A percentile compares a stretch with the other conserved stretches of the same genome.
phyloP scores from a whole-genome alignment of 2,113 vertebrate genomes.

The Geococcyx californianus region DNA sequence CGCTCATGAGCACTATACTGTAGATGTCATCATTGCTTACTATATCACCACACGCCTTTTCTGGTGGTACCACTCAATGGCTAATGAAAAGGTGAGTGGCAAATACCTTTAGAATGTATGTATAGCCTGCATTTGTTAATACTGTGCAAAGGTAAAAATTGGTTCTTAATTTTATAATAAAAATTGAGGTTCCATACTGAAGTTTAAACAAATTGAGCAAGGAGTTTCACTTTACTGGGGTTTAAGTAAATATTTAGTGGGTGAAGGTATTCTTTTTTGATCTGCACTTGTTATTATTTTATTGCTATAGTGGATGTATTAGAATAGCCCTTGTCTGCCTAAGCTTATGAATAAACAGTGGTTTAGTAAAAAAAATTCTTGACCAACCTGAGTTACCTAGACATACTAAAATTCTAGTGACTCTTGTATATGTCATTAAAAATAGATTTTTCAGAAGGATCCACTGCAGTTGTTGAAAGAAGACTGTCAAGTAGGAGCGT shows the following conservation, averaged over 20 bases:
- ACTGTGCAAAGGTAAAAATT: neutral
- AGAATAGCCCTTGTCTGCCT: neutral
- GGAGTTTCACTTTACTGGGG: neutral
- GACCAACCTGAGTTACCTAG: neutral
- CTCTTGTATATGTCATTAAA: neutral
- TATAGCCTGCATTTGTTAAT: neutral
- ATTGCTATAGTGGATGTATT: neutral
- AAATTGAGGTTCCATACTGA: neutral
- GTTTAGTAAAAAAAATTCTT: neutral
- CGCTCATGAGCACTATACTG: slow-evolving; percentile 94
- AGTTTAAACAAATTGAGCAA: neutral
- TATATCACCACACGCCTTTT: slow-evolving; percentile 95
- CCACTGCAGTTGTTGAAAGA: neutral
- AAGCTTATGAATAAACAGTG: neutral
- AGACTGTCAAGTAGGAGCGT: neutral
- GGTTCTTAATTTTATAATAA: neutral
- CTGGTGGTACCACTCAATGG: slow-evolving; percentile 99
- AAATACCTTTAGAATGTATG: neutral
- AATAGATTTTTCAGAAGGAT: neutral
- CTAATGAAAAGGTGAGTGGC: slow-evolving; percentile 88
- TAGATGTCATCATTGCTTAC: slow-evolving; percentile 94
- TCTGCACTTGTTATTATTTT: neutral
- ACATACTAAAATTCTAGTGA: neutral
- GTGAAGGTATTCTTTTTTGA: neutral
- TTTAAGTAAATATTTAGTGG: neutral